Conservation (phyloP, 2,113 vertebrate species). For the Nothocercus julius region DNA sequence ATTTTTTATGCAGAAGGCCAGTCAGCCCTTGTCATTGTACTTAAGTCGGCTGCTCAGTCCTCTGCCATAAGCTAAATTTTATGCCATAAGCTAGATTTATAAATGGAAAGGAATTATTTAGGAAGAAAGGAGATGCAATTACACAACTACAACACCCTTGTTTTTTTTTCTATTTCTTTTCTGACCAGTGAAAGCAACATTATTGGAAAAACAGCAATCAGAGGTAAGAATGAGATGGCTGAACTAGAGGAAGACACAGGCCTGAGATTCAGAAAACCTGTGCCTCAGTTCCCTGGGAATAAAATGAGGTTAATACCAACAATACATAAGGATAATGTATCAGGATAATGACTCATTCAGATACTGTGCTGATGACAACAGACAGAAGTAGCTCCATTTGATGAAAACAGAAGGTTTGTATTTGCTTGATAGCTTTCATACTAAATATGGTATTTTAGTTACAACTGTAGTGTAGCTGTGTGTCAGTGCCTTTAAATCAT, state of each 20-base stretch:
- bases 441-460: neutral
- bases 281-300: neutral
- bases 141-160: neutral
- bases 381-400: neutral
- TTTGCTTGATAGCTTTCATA: neutral
- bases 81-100: neutral
- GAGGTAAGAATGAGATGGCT: neutral
- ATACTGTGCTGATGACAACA: neutral
- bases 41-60: neutral
- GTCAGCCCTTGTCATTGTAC: accelerated
- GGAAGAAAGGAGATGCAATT: neutral
- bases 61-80: neutral
- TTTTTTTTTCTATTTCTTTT: neutral
- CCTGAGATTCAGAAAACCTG: neutral
- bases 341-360: neutral
- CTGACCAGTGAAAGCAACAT: neutral
- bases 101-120: neutral
- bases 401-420: neutral
- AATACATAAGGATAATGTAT: neutral
- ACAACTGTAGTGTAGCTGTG: neutral
- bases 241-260: neutral
- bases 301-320: neutral
- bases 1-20: neutral
- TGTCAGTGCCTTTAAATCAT: neutral
- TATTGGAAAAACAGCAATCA: neutral